Conservation (phyloP, 2,113 vertebrate genomes). For the Zapornia atra region DNA sequence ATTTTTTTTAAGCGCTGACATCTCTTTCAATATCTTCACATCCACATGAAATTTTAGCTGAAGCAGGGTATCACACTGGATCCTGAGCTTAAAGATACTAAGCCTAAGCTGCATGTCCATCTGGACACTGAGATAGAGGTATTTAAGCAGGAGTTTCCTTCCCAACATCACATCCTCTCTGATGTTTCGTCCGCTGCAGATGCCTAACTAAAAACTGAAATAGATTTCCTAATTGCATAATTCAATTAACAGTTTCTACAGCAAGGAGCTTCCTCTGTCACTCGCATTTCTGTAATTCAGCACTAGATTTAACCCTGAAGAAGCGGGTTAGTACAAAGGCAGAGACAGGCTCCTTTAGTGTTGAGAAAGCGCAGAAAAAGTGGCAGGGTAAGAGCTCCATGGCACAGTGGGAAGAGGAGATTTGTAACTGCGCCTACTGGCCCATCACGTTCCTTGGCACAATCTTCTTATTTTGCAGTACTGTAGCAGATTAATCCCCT, state of each 20-base stretch:
- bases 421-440: neutral
- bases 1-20: neutral
- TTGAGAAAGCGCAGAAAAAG: neutral
- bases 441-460: neutral
- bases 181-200: neutral
- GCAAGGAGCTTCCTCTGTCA: neutral
- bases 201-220: neutral
- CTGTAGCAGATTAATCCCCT: neutral
- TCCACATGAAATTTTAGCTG: neutral
- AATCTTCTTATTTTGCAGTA: neutral
- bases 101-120: slow-evolving; percentile 45
- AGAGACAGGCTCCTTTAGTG: neutral
- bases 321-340: neutral
- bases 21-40: slow-evolving; percentile 34
- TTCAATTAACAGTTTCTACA: slow-evolving; percentile 12
- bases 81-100: slow-evolving; percentile 25
- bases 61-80: slow-evolving; percentile 5
- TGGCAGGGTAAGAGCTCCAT: neutral
- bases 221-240: neutral
- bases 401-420: neutral
- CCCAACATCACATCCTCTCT: neutral
- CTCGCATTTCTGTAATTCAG: neutral
- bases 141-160: slow-evolving; percentile 6
- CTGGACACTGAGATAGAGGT: slow-evolving; percentile 39
- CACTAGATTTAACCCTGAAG: neutral